Evolutionary conservation across 2,113 vertebrate species (phyloP).

Genomic region (Neotoma lepida): DNA sequence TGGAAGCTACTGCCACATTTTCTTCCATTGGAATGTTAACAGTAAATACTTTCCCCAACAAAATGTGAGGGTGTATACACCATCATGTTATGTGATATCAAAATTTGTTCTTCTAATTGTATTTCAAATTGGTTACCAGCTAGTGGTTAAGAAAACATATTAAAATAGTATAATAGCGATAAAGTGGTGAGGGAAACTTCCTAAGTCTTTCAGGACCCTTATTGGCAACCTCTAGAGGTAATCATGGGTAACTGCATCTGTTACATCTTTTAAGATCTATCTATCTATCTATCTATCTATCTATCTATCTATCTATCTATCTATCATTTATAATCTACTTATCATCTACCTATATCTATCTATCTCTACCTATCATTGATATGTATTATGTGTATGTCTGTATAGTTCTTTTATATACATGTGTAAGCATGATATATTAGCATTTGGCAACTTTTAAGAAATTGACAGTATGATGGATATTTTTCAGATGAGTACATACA

Average conservation of each 20-base stretch:
- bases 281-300: neutral
- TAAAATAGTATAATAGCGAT: neutral
- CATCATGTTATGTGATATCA: neutral
- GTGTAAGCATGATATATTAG: neutral
- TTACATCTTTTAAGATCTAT: neutral
- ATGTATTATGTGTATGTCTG: neutral
- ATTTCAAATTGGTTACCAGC: neutral
- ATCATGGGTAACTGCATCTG: neutral
- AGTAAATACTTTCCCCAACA: neutral
- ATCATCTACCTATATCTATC: neutral
- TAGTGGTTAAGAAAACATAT: neutral
- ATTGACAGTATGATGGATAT: neutral
- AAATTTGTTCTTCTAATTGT: slow-evolving; percentile 21
- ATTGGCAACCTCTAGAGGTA: neutral
- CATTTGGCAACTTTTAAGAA: neutral
- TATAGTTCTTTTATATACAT: slow-evolving; percentile 5
- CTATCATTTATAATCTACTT: neutral
- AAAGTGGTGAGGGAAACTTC: neutral
- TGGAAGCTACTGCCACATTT: neutral
- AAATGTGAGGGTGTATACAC: neutral
- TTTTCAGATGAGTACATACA: neutral
- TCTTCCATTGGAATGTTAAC: neutral
- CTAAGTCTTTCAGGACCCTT: neutral
- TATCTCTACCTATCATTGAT: neutral
- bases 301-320: neutral